These are phyloP conservation scores for Mus spicilegus DNA, from an alignment of 2,113 vertebrate species.

Conservation along the genomic window DNA sequence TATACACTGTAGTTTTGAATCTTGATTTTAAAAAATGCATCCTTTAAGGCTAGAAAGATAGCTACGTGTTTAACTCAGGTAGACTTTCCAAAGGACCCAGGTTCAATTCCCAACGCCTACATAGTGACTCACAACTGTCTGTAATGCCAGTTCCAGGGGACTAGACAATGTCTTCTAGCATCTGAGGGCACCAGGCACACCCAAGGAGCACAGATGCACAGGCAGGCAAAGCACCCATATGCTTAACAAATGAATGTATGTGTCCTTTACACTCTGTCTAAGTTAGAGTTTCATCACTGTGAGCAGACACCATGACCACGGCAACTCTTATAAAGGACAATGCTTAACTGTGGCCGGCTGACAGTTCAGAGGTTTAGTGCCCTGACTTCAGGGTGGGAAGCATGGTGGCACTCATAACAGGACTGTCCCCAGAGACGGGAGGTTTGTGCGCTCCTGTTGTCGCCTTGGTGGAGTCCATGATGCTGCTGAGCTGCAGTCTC, in stretches of 20 bases:
- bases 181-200: background rate
- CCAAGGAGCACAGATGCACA: background rate
- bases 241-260: background rate
- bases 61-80: too few relatives aligned
- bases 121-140: background rate
- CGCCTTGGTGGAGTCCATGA: too few relatives aligned
- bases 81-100: background rate
- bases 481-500: too few relatives aligned
- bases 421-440: too few relatives aligned
- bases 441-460: too few relatives aligned
- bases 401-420: background rate
- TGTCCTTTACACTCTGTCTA: background rate
- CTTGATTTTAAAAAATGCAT: background rate
- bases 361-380: background rate
- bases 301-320: background rate
- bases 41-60: background rate
- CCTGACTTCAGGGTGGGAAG: background rate
- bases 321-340: background rate
- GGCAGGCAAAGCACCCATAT: background rate
- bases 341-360: background rate
- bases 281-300: background rate
- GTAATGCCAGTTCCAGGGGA: background rate
- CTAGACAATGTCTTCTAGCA: background rate
- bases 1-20: background rate
- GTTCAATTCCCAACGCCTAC: background rate